Evolutionary conservation across 2,113 vertebrate genomes (phyloP).

Genomic region (Macrotis lagotis): DNA sequence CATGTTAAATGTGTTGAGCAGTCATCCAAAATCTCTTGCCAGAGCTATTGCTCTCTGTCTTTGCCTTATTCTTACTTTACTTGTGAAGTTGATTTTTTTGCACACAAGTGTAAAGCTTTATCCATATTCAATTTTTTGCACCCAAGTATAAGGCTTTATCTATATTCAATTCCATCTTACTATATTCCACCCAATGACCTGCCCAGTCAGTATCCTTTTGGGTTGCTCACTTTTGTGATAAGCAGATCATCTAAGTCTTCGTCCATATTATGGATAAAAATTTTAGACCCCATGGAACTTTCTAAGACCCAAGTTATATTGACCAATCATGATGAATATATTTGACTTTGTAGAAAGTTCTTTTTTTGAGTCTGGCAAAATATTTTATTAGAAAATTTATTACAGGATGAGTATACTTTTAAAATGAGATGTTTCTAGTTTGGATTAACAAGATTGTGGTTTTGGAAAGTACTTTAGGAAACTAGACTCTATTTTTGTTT

Average conservation of each 20-base stretch:
- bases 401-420: background rate
- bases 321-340: background rate
- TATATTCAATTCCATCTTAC: background rate
- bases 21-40: background rate
- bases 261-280: too few relatives aligned
- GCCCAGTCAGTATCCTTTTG: too few relatives aligned
- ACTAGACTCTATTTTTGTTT: background rate
- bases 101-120: background rate
- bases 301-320: background rate
- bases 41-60: background rate
- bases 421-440: background rate
- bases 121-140: too few relatives aligned
- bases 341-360: background rate
- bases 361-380: background rate
- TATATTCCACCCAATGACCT: too few relatives aligned
- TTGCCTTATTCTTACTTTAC: background rate
- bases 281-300: background rate
- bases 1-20: background rate
- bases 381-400: too few relatives aligned
- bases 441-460: background rate
- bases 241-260: too few relatives aligned
- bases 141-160: background rate
- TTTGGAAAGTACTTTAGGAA: conserved; percentile 16
- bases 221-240: background rate
- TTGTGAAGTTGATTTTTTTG: background rate